A percentile compares a stretch with the other conserved stretches of the same genome.
These are phyloP conservation scores for Cephalopachus bancanus DNA, from an alignment of 2,797 vertebrate genomes.

Conservation along the genomic window DNA sequence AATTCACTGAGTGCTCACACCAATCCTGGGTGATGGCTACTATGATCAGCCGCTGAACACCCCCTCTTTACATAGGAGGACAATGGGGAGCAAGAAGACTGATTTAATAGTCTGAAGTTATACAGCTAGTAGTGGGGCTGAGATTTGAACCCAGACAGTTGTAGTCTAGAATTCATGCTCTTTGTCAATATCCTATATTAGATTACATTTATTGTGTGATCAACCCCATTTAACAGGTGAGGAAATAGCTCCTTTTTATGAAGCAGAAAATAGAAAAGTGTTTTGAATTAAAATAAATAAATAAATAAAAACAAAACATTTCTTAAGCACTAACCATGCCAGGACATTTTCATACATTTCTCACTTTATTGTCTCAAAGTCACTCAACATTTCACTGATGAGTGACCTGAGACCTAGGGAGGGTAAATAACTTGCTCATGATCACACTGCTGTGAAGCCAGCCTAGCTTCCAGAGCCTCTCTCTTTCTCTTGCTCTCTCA, in stretches of 20 bases:
- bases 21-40: neutral
- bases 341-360: slow-evolving; percentile 36
- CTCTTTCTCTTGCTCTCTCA: neutral
- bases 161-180: neutral
- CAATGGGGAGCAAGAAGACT: neutral
- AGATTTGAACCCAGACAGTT: slow-evolving; percentile 39
- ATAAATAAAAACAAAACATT: neutral
- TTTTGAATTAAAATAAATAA: slow-evolving; percentile 1
- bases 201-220: neutral
- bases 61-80: neutral
- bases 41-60: neutral
- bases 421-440: neutral
- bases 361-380: slow-evolving; percentile 46
- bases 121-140: neutral
- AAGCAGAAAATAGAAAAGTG: slow-evolving; percentile 21
- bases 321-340: slow-evolving; percentile 26
- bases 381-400: slow-evolving; percentile 30
- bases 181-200: neutral
- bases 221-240: slow-evolving; percentile 34
- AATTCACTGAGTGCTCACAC: neutral
- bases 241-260: slow-evolving; percentile 29
- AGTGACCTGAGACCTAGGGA: neutral
- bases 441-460: neutral
- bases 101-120: neutral
- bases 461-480: neutral